A percentile compares a stretch with the other conserved stretches of the same genome.
Conservation (phyloP, 2,888 invertebrate genomes). For the Tubulanus polymorphus region DNA sequence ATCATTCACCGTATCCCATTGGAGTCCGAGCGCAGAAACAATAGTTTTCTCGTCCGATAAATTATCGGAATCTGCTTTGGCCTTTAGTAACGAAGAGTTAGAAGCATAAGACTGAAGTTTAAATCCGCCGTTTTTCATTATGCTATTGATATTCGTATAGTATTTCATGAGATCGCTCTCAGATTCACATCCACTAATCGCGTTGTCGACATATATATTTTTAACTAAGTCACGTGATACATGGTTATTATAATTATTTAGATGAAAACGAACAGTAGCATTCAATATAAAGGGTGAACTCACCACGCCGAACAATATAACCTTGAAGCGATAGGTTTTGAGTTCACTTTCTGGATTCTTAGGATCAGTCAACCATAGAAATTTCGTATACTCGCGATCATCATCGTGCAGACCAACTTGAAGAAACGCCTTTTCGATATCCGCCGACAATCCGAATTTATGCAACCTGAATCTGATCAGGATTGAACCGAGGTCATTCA, state of each 20-base stretch:
- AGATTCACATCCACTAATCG: constrained; percentile 1
- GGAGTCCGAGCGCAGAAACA: constrained; percentile 8
- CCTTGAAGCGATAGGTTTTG: constrained; percentile 10
- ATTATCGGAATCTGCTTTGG: constrained; percentile 2
- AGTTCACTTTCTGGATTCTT: constrained; percentile 12
- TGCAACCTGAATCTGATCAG: constrained; percentile 17
- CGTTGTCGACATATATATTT: constrained; percentile 19
- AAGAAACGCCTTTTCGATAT: constrained; percentile 12
- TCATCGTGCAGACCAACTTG: constrained; percentile 11
- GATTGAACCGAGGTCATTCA: constrained; percentile 17
- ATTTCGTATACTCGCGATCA: constrained; percentile 16
- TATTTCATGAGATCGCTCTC: constrained; percentile 4
- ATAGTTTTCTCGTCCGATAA: background rate
- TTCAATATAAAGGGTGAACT: constrained; percentile 11
- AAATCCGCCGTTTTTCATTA: constrained; percentile 13
- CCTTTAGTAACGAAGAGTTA: background rate
- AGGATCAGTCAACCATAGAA: constrained; percentile 18
- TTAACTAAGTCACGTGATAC: background rate
- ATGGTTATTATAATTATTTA: constrained; percentile 1
- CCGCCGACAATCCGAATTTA: constrained; percentile 5
- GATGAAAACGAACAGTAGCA: constrained; percentile 16
- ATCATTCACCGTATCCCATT: constrained; percentile 7
- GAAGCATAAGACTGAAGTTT: constrained; percentile 15
- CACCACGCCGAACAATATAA: constrained; percentile 14
- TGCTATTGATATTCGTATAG: constrained; percentile 5